These are phyloP conservation scores for Lapara coniferarum DNA, from an alignment of 2,888 invertebrate genomes.

Conservation along the genomic window DNA sequence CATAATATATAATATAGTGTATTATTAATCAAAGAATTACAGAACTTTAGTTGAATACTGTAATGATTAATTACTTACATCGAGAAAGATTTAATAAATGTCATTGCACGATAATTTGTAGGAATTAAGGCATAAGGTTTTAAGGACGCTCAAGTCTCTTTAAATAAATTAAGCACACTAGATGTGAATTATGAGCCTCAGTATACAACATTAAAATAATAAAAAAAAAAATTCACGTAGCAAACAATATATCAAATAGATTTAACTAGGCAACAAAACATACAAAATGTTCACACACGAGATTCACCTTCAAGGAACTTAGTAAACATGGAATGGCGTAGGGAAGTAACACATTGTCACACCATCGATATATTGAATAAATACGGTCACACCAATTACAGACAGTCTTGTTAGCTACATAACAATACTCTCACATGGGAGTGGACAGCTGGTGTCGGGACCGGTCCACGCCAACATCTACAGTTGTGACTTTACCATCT, in stretches of 20 bases:
- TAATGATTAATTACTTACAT: not conserved
- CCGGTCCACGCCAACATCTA: conserved; percentile 85
- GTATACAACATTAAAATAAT: conserved; percentile 16
- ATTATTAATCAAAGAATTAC: too few species aligned
- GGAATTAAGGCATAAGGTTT: not conserved
- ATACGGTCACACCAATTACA: conserved; percentile 35
- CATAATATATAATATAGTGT: too few species aligned
- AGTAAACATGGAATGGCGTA: conserved; percentile 38
- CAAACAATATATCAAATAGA: conserved; percentile 7
- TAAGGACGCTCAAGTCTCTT: not conserved
- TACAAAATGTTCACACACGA: conserved; percentile 49
- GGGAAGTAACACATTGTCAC: conserved; percentile 34
- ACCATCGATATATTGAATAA: conserved; percentile 36
- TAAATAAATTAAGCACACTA: conserved; percentile 1
- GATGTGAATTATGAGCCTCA: conserved; percentile 5
- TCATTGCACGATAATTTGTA: not conserved
- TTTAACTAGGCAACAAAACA: conserved; percentile 33
- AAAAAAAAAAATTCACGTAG: too few species aligned
- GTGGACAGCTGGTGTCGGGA: conserved; percentile 79
- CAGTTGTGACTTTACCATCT: conserved; percentile 83
- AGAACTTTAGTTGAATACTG: not conserved
- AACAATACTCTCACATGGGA: conserved; percentile 66
- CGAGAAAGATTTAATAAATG: not conserved
- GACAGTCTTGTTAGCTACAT: conserved; percentile 29
- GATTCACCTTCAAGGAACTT: conserved; percentile 51